Evolutionary conservation across 2,797 vertebrate genomes (phyloP), one percentile per base, ranked within the genome.

Genomic region (Kryptopterus vitreolus): DNA sequence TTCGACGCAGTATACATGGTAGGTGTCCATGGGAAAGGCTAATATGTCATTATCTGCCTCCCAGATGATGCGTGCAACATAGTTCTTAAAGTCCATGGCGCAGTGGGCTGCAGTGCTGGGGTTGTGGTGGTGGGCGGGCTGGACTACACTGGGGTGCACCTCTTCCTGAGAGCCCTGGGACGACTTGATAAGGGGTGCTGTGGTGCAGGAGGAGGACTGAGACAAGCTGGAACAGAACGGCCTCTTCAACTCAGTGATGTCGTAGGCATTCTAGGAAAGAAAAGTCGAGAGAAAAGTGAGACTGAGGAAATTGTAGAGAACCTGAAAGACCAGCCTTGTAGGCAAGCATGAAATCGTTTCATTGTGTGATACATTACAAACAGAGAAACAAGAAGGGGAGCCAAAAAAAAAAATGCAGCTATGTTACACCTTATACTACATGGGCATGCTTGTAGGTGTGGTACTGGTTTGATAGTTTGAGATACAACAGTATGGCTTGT

Each of bases 181-280:
- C 22, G 90, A 93, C 70, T 90, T 94, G 88, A 92, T 92, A 85
- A 88, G 90, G 4, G 93, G 93, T 9, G 94, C 93, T 4, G 92
- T 91, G 83, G 93, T 92, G 87, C 84, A 91, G 77, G 92, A 95
- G 16, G 94, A 94, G 2, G 94, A 93, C 86, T 88, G 91, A 22
- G 95, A 92, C 85, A 93, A 63, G 65, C 92, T 95, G 87, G 88
- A 93, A 83, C 92, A 92, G 79, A 95, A 89, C 0, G 94, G 94
- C 70, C 95, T 94, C 92, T 95, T 96, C 90, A 95, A 81, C 90
- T 95, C 94, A 0, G 94, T 93, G 91, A 95, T 95, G 89, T 96
- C 79, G 0, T 96, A 96, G 15, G 92, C 94, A 29, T 94, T 94
- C 96, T 97, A 85, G 3, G 80, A 3, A 82, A 65, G 38, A 48